Base-by-base conservation (phyloP, 2,888 invertebrate species). In the Drosophila prostipennis region DNA sequence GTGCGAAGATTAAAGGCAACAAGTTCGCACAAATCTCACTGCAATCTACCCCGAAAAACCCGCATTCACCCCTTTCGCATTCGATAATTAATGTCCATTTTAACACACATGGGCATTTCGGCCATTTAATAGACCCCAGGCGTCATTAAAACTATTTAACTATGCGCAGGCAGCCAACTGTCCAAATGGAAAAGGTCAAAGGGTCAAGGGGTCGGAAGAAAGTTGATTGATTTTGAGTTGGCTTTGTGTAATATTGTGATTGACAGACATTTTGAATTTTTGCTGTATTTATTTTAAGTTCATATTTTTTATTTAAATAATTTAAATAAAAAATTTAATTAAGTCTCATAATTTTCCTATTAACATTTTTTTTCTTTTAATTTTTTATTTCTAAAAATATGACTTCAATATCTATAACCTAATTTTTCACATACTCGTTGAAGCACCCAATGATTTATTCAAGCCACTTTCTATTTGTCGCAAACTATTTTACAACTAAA, bases 1-100 rank as follows among this genome's bases (percentile, higher is more conserved):
- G 56, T 57, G 63, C 42, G 42, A 71, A 80, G 65, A 68, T 60
- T 63, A 75, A 73, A 79, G 72, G 69, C 78, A 39, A 29, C 40
- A 60, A 70, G 53, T 68, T 54, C 48, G 48, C 56, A 43, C 67
- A 65, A 51, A 51, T 49, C 65, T 40, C 40, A 19, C 7, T 34
- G 36, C 65, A 51, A n/a, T 37, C 19, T 26, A 26, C 26, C 26
- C 26, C 26, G 26, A 26, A 26, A 2, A 26, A 26, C 26, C 26
- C 26, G 26, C 26, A 26, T 26, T 23, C 23, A 23, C 23, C 23
- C 23, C 23, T 0, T 23, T 3, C 26, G 13, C 7, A 2, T 5
- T 16, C 19, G 42, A 43, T 63, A 69, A 63, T 69, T 70, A 70
- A 73, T 70, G 74, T 54, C 46, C 46, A 53, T 63, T 77, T 61